Evolutionary conservation across 2,797 vertebrate genomes (phyloP).

Genomic region (Buphagus erythrorhynchus): DNA sequence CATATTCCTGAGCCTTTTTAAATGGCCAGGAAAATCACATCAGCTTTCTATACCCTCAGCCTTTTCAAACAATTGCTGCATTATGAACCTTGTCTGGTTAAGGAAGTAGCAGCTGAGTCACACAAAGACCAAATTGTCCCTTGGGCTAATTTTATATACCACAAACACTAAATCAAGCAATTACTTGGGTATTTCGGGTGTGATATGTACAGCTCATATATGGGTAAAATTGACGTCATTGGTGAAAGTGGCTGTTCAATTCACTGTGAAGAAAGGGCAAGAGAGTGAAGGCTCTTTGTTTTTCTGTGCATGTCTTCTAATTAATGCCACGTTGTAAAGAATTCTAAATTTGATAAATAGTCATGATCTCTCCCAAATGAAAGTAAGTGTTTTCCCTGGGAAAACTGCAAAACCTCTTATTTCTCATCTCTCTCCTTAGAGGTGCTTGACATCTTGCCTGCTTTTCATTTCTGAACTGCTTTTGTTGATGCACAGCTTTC

Average conservation of each 20-base stretch:
- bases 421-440: neutral
- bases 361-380: neutral
- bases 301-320: neutral
- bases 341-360: constrained; percentile 23
- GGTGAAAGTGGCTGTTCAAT: neutral
- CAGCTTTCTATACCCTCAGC: neutral
- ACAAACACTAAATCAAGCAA: neutral
- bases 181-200: neutral
- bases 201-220: neutral
- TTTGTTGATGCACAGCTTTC: neutral
- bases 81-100: neutral
- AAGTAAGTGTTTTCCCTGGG: neutral
- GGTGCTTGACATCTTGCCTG: neutral
- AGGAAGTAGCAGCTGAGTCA: neutral
- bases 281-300: neutral
- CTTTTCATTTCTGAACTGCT: constrained; percentile 25
- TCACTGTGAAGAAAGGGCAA: neutral
- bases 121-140: neutral
- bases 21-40: neutral
- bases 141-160: neutral
- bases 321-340: neutral
- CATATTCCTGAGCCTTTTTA: neutral
- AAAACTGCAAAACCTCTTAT: neutral
- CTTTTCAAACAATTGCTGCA: neutral
- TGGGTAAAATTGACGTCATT: neutral